A percentile compares a stretch with the other conserved stretches of the same genome.
phyloP scores from a whole-genome alignment of 2,113 vertebrate species.

The Saccopteryx bilineata region DNA sequence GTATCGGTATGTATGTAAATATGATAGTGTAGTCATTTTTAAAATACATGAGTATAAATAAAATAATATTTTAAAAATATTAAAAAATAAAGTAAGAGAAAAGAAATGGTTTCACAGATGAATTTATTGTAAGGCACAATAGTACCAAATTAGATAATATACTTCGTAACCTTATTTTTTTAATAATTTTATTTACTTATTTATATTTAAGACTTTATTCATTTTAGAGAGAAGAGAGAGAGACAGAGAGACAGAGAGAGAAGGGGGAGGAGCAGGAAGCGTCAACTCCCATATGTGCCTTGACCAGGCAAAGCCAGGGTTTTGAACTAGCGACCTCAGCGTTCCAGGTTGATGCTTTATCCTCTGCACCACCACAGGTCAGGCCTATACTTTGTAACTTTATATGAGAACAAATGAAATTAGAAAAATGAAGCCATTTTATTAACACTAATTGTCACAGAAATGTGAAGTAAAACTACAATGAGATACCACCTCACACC shows the following conservation, averaged over 20 bases:
- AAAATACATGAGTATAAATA: constrained; percentile 87
- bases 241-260: too few relatives aligned
- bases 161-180: too few relatives aligned
- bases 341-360: too few relatives aligned
- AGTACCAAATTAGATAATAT: constrained; percentile 37
- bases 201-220: too few relatives aligned
- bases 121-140: constrained; percentile 19
- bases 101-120: constrained; percentile 3
- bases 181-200: too few relatives aligned
- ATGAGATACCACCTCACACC: background rate
- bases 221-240: too few relatives aligned
- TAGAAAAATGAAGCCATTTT: constrained; percentile 48
- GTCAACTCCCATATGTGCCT: too few relatives aligned
- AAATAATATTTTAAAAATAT: constrained; percentile 87
- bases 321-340: too few relatives aligned
- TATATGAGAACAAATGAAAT: constrained; percentile 45
- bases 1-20: constrained; percentile 74
- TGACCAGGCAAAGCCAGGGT: too few relatives aligned
- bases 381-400: too few relatives aligned
- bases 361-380: too few relatives aligned
- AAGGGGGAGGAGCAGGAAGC: too few relatives aligned
- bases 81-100: background rate
- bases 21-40: constrained; percentile 76
- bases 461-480: background rate
- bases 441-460: background rate